phyloP scores from a whole-genome alignment of 2,113 vertebrate species.

The Nyctibius bracteatus region DNA sequence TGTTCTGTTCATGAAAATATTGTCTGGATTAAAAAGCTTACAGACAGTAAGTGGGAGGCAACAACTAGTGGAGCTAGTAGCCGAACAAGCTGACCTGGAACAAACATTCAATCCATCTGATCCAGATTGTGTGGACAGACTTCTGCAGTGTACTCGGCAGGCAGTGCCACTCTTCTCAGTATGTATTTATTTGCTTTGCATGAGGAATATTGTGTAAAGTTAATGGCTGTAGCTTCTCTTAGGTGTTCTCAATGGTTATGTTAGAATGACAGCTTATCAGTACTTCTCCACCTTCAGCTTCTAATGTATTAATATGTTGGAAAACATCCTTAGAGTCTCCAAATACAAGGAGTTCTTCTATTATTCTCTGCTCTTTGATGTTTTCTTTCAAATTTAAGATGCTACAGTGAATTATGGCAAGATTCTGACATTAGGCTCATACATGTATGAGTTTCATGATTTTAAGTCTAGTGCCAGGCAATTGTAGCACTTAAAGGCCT shows the following conservation, averaged over 20 bases:
- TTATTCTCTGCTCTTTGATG: background rate
- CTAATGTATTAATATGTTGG: background rate
- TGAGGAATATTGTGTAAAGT: background rate
- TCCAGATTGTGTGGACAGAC: slow-evolving; percentile 91
- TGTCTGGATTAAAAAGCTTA: slow-evolving; percentile 86
- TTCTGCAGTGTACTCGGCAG: slow-evolving; percentile 95
- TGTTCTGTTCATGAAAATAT: slow-evolving; percentile 95
- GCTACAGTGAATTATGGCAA: background rate
- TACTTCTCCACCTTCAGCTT: background rate
- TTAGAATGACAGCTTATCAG: background rate
- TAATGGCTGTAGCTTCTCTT: background rate
- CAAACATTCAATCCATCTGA: slow-evolving; percentile 91
- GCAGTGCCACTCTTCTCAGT: slow-evolving; percentile 96
- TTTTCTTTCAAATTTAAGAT: background rate
- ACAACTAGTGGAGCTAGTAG: slow-evolving; percentile 92
- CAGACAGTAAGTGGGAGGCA: slow-evolving; percentile 95
- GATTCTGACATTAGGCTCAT: background rate
- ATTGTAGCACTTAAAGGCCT: background rate
- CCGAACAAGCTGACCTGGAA: slow-evolving; percentile 93
- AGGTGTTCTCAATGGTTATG: background rate
- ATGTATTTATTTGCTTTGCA: slow-evolving; percentile 21
- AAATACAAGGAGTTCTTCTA: background rate
- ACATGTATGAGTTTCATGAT: background rate
- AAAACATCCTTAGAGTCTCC: background rate
- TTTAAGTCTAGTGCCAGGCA: background rate